phyloP scores from a whole-genome alignment of 2,113 vertebrate genomes.

The Pterocles orientalis region DNA sequence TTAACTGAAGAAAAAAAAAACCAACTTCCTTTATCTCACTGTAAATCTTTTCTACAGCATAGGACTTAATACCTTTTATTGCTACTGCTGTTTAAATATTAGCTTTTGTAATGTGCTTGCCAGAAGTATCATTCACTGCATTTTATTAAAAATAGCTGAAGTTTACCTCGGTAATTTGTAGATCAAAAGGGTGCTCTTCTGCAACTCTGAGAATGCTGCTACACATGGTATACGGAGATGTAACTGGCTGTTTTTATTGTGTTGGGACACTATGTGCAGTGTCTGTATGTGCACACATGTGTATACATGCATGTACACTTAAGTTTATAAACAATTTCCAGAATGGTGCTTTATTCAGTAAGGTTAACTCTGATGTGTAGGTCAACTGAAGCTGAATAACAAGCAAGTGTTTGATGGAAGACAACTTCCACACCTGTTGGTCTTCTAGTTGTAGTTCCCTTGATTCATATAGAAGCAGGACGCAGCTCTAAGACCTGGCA shows the following conservation, averaged over 20 bases:
- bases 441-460: not conserved
- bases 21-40: not conserved
- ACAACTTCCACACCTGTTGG: not conserved
- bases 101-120: conserved; percentile 23
- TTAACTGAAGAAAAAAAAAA: not conserved
- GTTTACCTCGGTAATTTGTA: not conserved
- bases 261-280: not conserved
- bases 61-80: conserved; percentile 8
- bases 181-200: not conserved
- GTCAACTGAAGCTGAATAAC: not conserved
- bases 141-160: conserved; percentile 9
- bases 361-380: not conserved
- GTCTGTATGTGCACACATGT: not conserved
- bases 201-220: not conserved
- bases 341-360: not conserved
- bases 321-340: not conserved
- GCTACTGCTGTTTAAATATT: conserved; percentile 46
- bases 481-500: not conserved
- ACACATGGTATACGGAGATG: not conserved
- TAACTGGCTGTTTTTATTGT: not conserved
- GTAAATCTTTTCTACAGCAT: not conserved
- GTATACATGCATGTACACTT: fast-evolving
- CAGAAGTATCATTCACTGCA: not conserved
- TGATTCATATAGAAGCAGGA: not conserved
- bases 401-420: not conserved